phyloP scores from a whole-genome alignment of 2,113 vertebrate species.

The Camarhynchus parvulus region DNA sequence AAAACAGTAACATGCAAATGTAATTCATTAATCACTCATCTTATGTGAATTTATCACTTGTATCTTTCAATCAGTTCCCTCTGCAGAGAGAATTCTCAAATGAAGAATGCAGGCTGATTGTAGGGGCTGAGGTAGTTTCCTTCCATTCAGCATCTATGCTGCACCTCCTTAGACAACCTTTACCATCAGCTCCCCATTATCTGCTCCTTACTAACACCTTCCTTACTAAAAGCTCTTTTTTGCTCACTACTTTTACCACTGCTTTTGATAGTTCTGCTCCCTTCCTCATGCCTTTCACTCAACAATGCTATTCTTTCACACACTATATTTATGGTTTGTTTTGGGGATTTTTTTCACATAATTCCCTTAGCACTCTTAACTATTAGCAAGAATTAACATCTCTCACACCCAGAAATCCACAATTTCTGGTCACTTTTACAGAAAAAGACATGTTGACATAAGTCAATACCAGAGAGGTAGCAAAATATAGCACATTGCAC shows the following conservation, averaged over 20 bases:
- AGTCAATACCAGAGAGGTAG: neutral
- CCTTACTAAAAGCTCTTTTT: neutral
- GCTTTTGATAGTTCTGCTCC: neutral
- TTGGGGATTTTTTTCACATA: neutral
- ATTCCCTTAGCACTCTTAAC: neutral
- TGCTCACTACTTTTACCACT: neutral
- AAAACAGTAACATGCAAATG: neutral
- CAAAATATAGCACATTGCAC: neutral
- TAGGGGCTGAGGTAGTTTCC: neutral
- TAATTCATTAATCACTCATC: neutral
- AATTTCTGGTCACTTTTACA: neutral
- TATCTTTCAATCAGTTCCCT: neutral
- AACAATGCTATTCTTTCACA: neutral
- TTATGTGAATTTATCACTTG: neutral
- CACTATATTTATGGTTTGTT: neutral
- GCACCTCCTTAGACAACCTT: neutral
- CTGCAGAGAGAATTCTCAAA: neutral
- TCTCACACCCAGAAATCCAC: neutral
- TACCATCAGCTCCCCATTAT: neutral
- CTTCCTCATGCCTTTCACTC: neutral
- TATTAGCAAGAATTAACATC: neutral
- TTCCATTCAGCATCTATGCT: neutral
- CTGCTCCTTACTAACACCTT: neutral
- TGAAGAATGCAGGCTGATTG: neutral
- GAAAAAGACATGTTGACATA: neutral